Base-by-base conservation (phyloP, 2,888 invertebrate genomes). In the Thelaira solivaga region DNA sequence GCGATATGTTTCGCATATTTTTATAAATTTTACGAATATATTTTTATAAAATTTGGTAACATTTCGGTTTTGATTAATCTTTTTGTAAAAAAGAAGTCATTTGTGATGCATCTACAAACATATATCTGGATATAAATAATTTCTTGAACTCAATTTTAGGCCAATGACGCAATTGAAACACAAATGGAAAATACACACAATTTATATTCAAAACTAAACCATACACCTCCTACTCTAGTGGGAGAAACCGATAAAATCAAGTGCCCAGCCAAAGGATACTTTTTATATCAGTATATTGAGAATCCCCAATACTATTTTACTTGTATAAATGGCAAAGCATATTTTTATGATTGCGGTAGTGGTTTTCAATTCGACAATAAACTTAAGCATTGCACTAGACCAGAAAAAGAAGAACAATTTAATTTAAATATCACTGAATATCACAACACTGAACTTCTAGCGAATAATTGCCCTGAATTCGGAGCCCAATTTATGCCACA, bases 261-360 rank as follows among this genome's bases (percentile, higher is more conserved):
- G 20, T 65, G 65, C 7, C 65, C 65, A 29, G 5, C 39, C 10
- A 31, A n/a, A 10, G 65, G 65, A 2, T 6, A 13, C n/a, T 65
- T 65, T 22, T 13, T 65, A 11, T 65, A 65, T 29, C 65, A 39
- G 20, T 51, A 65, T 16, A 39, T 51, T n/a, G 65, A 51, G 13
- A 34, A 65, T 31, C 6, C 65, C 10, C 4, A 29, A n/a, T 26
- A 53, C 29, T 65, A 65, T 13, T 31, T 26, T 8, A 41, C 65
- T 29, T 65, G 65, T n/a, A 1, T 65, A 20, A 18, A 65, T 11
- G 65, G 65, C 29, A 29, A 41, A n/a, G 51, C 65, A 5, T 7
- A 29, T 11, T 29, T 65, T 1, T 13, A 41, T 2, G 39, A 20
- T 8, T 65, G 65, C 11, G 39, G 41, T 1, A 13, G 4, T 39